A percentile compares a stretch with the other conserved stretches of the same genome.
phyloP scores from a whole-genome alignment of 2,888 invertebrate genomes.

The Xestobium rufovillosum region DNA sequence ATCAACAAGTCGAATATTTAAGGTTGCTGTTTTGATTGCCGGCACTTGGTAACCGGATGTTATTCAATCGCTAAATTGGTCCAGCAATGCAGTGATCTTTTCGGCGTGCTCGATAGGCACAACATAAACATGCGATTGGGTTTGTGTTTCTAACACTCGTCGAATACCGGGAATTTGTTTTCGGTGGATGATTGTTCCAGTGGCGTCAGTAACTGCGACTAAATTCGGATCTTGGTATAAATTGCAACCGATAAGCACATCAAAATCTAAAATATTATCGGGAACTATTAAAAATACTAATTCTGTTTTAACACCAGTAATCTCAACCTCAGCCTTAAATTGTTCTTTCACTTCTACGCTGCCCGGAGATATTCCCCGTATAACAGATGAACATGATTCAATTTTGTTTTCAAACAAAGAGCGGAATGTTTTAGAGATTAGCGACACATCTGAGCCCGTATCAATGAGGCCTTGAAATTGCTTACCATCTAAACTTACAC shows the following conservation, averaged over 20 bases:
- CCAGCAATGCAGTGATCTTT: neutral
- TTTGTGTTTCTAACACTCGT: too few species aligned
- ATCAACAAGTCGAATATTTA: neutral
- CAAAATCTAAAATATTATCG: slow-evolving; percentile 3
- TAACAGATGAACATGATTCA: neutral
- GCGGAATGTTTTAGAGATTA: slow-evolving; percentile 9
- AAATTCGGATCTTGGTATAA: slow-evolving; percentile 2
- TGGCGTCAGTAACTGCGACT: slow-evolving; percentile 4
- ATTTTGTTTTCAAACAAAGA: slow-evolving; percentile 2
- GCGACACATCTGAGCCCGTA: slow-evolving; percentile 15
- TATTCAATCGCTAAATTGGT: slow-evolving; percentile 3
- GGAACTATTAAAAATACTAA: slow-evolving; percentile 3
- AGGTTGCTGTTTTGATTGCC: slow-evolving; percentile 3
- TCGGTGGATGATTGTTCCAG: neutral
- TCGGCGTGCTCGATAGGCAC: neutral
- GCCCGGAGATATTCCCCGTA: neutral
- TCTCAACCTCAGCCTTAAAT: too few species aligned
- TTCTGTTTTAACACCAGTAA: slow-evolving; percentile 2
- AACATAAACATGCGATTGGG: neutral
- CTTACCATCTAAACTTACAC: slow-evolving; percentile 8
- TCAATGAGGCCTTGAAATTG: slow-evolving; percentile 14
- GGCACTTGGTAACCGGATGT: neutral
- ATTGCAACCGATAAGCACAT: neutral
- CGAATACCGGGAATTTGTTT: too few species aligned
- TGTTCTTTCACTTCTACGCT: neutral